These are phyloP conservation scores for Tylochromis polylepis DNA, from an alignment of 2,113 vertebrate species.

Conservation along the genomic window DNA sequence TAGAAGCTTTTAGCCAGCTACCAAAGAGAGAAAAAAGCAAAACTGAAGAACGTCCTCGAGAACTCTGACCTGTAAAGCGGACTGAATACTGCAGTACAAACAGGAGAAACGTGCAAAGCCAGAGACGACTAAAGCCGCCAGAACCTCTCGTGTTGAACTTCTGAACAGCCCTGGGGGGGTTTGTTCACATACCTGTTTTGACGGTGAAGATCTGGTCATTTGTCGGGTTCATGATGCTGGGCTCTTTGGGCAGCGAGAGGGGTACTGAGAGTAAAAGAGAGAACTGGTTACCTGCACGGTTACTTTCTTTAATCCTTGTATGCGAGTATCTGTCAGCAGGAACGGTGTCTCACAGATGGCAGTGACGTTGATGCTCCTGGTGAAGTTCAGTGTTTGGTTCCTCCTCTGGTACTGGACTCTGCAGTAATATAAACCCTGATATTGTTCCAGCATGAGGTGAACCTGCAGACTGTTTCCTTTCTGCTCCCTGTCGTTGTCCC, in stretches of 20 bases:
- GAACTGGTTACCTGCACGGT: background rate
- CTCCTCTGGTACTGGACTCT: conserved; percentile 76
- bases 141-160: no score
- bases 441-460: conserved; percentile 32
- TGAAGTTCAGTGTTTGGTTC: conserved; percentile 72
- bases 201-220: conserved; percentile 13
- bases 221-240: conserved; percentile 42
- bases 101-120: background rate
- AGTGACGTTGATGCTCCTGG: conserved; percentile 77
- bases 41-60: background rate
- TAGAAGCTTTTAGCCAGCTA: background rate
- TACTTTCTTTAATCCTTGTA: fast-evolving
- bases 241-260: background rate
- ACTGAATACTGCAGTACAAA: background rate
- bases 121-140: background rate
- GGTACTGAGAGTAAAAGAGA: conserved; percentile 3
- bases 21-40: no score
- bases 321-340: background rate
- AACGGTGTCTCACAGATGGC: conserved; percentile 51
- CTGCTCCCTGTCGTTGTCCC: conserved; percentile 38
- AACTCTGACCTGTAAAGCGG: background rate
- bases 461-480: conserved; percentile 64
- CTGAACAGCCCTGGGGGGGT: fast-evolving
- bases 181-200: conserved; percentile 20
- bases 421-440: conserved; percentile 82